A percentile compares a stretch with the other conserved stretches of the same genome.
These are phyloP conservation scores for Melanostigma gelatinosum DNA, from an alignment of 2,113 vertebrate genomes.

Conservation along the genomic window DNA sequence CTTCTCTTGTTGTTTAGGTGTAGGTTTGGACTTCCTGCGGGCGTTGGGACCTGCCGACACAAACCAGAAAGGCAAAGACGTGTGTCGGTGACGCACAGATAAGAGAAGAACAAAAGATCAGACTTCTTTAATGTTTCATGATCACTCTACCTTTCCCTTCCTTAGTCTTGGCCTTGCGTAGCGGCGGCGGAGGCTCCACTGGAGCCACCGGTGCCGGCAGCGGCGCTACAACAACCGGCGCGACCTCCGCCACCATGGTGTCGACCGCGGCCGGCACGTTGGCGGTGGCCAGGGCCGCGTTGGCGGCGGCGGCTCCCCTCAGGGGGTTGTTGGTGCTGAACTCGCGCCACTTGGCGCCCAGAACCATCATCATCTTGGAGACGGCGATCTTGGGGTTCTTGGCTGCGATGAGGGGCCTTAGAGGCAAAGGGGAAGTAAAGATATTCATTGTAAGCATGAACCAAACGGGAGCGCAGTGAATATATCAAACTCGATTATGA, in stretches of 20 bases:
- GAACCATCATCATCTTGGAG: constrained; percentile 99
- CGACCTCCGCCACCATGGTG: constrained; percentile 88
- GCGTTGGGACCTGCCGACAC: constrained; percentile 90
- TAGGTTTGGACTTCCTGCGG: constrained; percentile 84
- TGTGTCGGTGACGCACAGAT: background rate
- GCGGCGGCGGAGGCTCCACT: constrained; percentile 79
- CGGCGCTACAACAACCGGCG: background rate
- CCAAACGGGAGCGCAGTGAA: background rate
- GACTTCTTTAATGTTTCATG: background rate
- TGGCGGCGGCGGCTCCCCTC: constrained; percentile 93
- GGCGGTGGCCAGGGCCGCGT: constrained; percentile 91
- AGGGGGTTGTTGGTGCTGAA: constrained; percentile 99
- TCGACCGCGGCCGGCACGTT: constrained; percentile 93
- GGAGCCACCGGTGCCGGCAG: constrained; percentile 81
- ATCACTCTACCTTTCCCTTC: constrained; percentile 92
- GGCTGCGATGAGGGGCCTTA: constrained; percentile 95
- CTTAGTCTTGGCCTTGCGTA: constrained; percentile 98
- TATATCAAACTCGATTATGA: too few species aligned
- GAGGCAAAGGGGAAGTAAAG: background rate
- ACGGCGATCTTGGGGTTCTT: constrained; percentile 99
- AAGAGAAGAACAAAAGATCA: background rate
- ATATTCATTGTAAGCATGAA: background rate
- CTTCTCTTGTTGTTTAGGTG: constrained; percentile 91
- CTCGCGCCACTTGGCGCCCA: constrained; percentile 98
- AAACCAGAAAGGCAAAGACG: background rate